Evolutionary conservation across 1,140 invertebrate genomes (phyloP).

Genomic region (Triops longicaudatus): DNA sequence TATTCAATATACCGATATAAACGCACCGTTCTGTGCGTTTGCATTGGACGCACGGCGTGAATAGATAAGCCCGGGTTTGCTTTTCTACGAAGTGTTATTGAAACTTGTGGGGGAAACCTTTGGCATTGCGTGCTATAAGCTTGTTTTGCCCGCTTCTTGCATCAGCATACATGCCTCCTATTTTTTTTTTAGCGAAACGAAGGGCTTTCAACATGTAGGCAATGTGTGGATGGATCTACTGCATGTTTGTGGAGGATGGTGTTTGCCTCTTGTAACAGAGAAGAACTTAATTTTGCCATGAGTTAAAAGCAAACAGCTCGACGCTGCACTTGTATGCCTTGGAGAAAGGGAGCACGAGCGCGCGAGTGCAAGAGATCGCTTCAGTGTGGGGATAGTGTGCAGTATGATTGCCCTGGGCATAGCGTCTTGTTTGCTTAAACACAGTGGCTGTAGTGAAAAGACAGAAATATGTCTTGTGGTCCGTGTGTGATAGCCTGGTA

Average conservation of each 20-base stretch:
- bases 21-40: not conserved
- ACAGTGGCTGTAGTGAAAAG: not conserved
- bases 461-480: conserved; percentile 2
- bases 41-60: not conserved
- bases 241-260: not conserved
- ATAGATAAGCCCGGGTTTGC: not conserved
- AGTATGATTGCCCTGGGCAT: not conserved
- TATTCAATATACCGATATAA: too few species aligned
- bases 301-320: not conserved
- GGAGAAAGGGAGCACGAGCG: not conserved
- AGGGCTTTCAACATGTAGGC: not conserved
- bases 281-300: not conserved
- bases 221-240: not conserved
- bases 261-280: not conserved
- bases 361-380: not conserved
- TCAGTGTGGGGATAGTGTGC: not conserved
- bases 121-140: not conserved
- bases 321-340: not conserved
- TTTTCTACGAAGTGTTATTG: not conserved
- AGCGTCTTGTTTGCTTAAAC: not conserved
- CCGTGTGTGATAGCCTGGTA: not conserved
- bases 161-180: not conserved
- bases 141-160: not conserved
- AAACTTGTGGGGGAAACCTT: not conserved
- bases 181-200: not conserved